Percentiles rank a stretch among this genome's conserved stretches.
phyloP scores from a whole-genome alignment of 2,113 vertebrate species.

The Chauna torquata region DNA sequence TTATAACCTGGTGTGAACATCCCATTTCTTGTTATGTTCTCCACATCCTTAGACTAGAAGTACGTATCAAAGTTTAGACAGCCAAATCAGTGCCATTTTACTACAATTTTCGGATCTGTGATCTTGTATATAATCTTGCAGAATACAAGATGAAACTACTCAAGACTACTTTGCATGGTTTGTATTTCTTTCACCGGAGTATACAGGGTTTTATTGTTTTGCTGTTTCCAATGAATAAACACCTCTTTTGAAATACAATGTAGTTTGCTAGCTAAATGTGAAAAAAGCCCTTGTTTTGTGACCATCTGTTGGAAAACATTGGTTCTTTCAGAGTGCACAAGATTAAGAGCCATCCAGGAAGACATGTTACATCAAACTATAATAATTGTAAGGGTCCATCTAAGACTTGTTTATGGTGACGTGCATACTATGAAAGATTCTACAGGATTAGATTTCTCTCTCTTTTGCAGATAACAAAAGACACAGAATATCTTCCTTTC shows the following conservation, averaged over 20 bases:
- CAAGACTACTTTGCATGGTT: conserved; percentile 30
- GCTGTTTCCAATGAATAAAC: background rate
- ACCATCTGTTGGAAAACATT: background rate
- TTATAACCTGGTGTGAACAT: conserved; percentile 19
- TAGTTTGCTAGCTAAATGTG: background rate
- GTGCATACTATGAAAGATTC: background rate
- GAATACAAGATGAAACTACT: conserved; percentile 16
- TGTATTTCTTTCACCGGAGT: background rate
- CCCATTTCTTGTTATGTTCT: background rate
- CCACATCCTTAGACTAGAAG: background rate
- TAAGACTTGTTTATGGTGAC: background rate
- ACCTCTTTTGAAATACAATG: background rate
- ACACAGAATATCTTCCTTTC: background rate
- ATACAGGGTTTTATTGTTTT: background rate
- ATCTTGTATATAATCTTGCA: conserved; percentile 45
- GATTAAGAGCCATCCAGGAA: background rate
- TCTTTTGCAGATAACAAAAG: background rate
- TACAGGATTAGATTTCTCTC: background rate
- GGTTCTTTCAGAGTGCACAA: background rate
- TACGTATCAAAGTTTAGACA: conserved; percentile 39
- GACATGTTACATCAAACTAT: background rate
- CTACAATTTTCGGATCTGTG: conserved; percentile 17
- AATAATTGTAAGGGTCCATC: background rate
- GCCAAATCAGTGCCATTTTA: conserved; percentile 62
- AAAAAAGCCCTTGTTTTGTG: background rate